phyloP scores from a whole-genome alignment of 1,140 invertebrate species.

The Melitaea cinxia region DNA sequence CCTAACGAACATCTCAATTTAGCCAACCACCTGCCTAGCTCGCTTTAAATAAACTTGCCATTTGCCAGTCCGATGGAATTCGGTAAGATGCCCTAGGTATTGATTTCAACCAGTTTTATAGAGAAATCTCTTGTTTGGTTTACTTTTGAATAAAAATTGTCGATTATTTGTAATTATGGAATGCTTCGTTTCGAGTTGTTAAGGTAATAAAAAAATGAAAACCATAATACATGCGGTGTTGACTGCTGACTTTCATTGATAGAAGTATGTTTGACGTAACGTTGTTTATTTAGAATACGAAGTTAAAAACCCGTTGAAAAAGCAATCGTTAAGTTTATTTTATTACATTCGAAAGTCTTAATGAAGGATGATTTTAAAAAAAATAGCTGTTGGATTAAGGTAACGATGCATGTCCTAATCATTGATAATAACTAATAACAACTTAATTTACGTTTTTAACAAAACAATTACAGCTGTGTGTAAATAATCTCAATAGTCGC shows the following conservation, averaged over 20 bases:
- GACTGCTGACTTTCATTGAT: background rate
- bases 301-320: no score
- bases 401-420: background rate
- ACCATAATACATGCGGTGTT: background rate
- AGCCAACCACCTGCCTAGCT: conserved; percentile 55
- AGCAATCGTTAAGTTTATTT: no score
- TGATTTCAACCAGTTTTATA: conserved; percentile 27
- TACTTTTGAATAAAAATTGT: conserved; percentile 20
- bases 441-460: background rate
- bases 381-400: no score
- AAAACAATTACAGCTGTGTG: background rate
- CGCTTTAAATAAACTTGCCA: conserved; percentile 48
- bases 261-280: no score
- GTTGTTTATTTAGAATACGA: no score
- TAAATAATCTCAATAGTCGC: background rate
- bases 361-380: no score
- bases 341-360: no score
- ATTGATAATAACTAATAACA: background rate
- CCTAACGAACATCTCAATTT: conserved; percentile 70
- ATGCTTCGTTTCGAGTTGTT: background rate
- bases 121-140: conserved; percentile 18
- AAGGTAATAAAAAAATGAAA: background rate
- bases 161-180: conserved; percentile 2
- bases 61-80: conserved; percentile 29
- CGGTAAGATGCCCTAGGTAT: conserved; percentile 13